phyloP scores from a whole-genome alignment of 2,888 invertebrate species.

The Tyria jacobaeae region DNA sequence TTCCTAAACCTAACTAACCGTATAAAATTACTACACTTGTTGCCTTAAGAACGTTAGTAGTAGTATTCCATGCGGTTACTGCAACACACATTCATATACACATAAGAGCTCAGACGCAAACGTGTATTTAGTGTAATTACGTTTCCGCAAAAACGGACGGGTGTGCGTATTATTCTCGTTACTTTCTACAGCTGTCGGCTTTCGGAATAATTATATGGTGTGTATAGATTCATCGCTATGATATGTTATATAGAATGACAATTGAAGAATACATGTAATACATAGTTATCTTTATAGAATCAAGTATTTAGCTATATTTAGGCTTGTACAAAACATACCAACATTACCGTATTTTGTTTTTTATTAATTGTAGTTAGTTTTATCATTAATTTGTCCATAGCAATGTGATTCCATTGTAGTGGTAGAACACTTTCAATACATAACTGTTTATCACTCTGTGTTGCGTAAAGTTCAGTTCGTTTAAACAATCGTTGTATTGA shows the following conservation, averaged over 20 bases:
- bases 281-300: no score
- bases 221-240: slow-evolving; percentile 44
- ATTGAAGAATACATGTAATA: slow-evolving; percentile 43
- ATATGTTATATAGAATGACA: slow-evolving; percentile 46
- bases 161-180: slow-evolving; percentile 44
- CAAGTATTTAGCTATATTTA: no score
- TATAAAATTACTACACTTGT: slow-evolving; percentile 64
- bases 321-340: no score
- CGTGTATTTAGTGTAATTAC: slow-evolving; percentile 56
- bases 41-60: slow-evolving; percentile 53
- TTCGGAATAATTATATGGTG: slow-evolving; percentile 45
- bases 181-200: slow-evolving; percentile 49
- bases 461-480: slow-evolving; percentile 17
- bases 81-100: slow-evolving; percentile 61
- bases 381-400: slow-evolving; percentile 18
- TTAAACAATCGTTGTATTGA: slow-evolving; percentile 28
- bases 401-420: slow-evolving; percentile 18
- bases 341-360: slow-evolving; percentile 5
- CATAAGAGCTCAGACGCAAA: slow-evolving; percentile 57
- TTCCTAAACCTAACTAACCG: slow-evolving; percentile 73
- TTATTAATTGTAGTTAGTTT: slow-evolving; percentile 43
- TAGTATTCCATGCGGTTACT: slow-evolving; percentile 51
- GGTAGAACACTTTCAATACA: slow-evolving; percentile 21
- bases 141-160: slow-evolving; percentile 46
- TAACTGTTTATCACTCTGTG: slow-evolving; percentile 28